A percentile compares a stretch with the other conserved stretches of the same genome.
phyloP scores from a whole-genome alignment of 2,797 vertebrate species.

The Hafferia zeledoni region DNA sequence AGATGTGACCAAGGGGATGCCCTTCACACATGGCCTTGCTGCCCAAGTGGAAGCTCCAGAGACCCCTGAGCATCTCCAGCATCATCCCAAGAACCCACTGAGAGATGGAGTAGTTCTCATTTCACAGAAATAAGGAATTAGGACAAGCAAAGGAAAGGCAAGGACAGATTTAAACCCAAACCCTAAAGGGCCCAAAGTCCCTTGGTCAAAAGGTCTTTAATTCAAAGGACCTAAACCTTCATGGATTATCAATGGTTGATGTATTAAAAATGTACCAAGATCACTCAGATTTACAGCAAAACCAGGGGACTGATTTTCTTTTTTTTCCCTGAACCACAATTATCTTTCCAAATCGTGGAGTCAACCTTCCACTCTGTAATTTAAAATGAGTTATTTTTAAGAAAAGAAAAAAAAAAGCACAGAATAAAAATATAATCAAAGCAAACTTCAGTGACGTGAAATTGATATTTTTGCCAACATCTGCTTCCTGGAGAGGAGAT shows the following conservation, averaged over 20 bases:
- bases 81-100: not conserved
- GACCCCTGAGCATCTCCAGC: not conserved
- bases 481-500: not conserved
- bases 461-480: not conserved
- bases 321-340: not conserved
- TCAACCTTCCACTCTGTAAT: not conserved
- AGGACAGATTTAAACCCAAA: not conserved
- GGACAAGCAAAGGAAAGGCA: not conserved
- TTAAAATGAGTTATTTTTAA: not conserved
- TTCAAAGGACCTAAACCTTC: not conserved
- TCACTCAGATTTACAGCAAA: not conserved
- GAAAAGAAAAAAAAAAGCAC: too few species aligned
- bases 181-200: not conserved
- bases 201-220: not conserved
- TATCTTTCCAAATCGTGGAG: not conserved
- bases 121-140: not conserved
- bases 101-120: not conserved
- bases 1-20: not conserved
- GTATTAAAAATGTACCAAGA: not conserved
- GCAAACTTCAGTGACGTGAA: not conserved
- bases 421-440: not conserved
- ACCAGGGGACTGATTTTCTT: not conserved
- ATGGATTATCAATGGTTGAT: not conserved
- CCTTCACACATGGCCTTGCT: not conserved
- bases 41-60: not conserved